These are phyloP conservation scores for Bovichtus variegatus DNA, from an alignment of 2,797 vertebrate species.

Conservation along the genomic window DNA sequence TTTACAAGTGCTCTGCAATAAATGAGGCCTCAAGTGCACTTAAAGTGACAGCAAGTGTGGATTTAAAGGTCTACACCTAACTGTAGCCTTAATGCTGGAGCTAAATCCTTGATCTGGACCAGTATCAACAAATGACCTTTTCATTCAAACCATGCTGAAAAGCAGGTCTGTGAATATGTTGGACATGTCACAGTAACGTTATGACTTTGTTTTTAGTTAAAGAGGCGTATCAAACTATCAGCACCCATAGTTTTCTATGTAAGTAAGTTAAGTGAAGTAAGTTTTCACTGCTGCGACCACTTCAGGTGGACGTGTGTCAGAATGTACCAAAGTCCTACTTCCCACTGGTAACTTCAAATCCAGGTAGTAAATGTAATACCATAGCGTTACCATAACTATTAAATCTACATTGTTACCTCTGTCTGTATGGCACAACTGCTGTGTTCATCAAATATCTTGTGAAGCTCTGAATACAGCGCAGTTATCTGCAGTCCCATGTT, in stretches of 20 bases:
- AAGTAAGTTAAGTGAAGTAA: no score
- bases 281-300: background rate
- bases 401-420: no score
- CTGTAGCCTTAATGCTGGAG: slow-evolving; percentile 51
- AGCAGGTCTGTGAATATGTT: slow-evolving; percentile 15
- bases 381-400: no score
- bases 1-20: slow-evolving; percentile 86
- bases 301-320: background rate
- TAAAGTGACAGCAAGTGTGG: slow-evolving; percentile 85
- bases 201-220: background rate
- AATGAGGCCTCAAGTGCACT: slow-evolving; percentile 86
- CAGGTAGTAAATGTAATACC: no score
- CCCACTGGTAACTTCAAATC: background rate
- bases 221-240: background rate
- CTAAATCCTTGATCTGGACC: slow-evolving; percentile 59
- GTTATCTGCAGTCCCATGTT: no score
- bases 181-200: background rate
- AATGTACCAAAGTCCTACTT: background rate
- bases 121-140: slow-evolving; percentile 50
- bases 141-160: slow-evolving; percentile 39
- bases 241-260: background rate
- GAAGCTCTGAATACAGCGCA: no score
- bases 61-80: slow-evolving; percentile 77
- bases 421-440: no score
- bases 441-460: no score